Evolutionary conservation across 2,113 vertebrate genomes (phyloP).

Genomic region (Isurus oxyrinchus): DNA sequence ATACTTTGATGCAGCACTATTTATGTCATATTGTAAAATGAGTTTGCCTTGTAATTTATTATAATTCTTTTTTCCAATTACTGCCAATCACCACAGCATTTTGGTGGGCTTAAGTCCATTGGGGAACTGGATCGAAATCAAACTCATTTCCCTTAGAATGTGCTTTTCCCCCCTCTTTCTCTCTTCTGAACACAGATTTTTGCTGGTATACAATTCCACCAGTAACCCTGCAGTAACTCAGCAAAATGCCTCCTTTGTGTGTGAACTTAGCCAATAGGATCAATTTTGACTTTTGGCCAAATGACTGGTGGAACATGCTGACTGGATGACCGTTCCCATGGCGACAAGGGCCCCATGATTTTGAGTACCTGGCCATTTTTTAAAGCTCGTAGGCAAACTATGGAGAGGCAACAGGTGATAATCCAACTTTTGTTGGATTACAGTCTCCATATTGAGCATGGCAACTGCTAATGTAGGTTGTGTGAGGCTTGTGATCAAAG

Average conservation of each 20-base stretch:
- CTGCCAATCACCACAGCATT: background rate
- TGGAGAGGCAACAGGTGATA: background rate
- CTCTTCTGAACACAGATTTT: background rate
- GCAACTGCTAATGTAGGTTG: background rate
- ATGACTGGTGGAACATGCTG: background rate
- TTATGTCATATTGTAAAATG: conserved; percentile 22
- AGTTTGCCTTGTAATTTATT: conserved; percentile 26
- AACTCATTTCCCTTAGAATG: background rate
- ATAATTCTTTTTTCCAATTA: background rate
- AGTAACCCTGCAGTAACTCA: background rate
- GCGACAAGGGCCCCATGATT: background rate
- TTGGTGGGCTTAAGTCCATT: conserved; percentile 4
- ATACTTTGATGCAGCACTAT: conserved; percentile 18
- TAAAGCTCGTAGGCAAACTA: background rate
- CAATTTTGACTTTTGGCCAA: background rate
- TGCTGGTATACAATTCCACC: conserved; percentile 2
- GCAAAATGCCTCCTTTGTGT: background rate
- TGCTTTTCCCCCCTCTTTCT: background rate
- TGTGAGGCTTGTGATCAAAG: too few relatives aligned
- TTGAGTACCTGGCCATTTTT: background rate
- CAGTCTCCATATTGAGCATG: background rate
- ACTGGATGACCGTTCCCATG: background rate
- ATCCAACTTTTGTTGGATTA: background rate
- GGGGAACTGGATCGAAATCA: conserved; percentile 2
- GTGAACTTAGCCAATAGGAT: background rate